A percentile compares a stretch with the other conserved stretches of the same genome.
Evolutionary conservation across 1,140 invertebrate species (phyloP).

Genomic region (Heliconius himera): DNA sequence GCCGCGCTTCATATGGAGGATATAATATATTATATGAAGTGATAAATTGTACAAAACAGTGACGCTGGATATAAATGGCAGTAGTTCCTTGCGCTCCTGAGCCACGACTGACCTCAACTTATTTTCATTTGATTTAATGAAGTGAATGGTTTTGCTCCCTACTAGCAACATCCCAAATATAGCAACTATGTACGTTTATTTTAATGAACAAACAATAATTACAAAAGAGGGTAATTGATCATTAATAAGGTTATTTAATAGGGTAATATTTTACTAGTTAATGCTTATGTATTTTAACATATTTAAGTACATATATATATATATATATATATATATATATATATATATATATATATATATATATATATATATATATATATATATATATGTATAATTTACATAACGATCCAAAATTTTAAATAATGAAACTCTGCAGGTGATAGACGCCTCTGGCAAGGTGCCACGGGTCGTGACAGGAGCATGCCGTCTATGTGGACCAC

Average conservation of each 20-base stretch:
- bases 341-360: not conserved
- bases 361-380: not conserved
- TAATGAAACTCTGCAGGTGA: constrained; percentile 10
- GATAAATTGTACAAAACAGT: too few species aligned
- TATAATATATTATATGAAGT: too few species aligned
- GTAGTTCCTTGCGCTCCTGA: too few species aligned
- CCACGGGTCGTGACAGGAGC: constrained; percentile 18
- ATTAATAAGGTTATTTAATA: not conserved
- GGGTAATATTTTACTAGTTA: not conserved
- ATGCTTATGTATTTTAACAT: not conserved
- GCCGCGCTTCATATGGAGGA: too few species aligned
- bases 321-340: not conserved
- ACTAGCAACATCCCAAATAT: not conserved
- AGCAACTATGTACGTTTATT: not conserved
- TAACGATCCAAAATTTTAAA: not conserved
- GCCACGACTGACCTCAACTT: not conserved
- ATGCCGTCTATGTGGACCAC: constrained; percentile 15
- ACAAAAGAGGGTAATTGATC: not conserved
- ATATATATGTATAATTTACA: not conserved
- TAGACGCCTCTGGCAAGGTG: constrained; percentile 26
- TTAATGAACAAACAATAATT: constrained; percentile 6
- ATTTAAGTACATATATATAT: not conserved
- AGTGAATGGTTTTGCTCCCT: not conserved
- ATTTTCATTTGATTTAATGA: not conserved
- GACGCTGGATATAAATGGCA: too few species aligned